Evolutionary conservation across 2,888 invertebrate genomes (phyloP), one percentile per base, ranked within the genome.

Genomic region (Slavum lentiscoides): DNA sequence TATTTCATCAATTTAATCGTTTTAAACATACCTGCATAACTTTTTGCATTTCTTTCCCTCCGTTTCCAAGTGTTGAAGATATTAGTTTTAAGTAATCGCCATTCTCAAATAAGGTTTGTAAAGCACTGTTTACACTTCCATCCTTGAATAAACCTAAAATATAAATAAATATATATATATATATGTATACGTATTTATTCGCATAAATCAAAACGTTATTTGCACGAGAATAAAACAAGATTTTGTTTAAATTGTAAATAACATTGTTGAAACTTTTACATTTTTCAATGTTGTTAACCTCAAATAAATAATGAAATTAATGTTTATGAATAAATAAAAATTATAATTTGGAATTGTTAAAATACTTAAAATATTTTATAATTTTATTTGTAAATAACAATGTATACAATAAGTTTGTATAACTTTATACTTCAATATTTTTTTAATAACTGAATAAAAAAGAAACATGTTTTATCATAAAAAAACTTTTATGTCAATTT

Each of bases 11-110:
- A 64, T 64, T 7, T 43, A 61, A 49, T 39, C 37, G 15, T 37
- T 59, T 73, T 49, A 55, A 62, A 75, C 82, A 70, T 75, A 89
- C 90, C 86, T 91, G 90, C 11, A 89, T 88, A 17, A 91, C 88
- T 85, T 90, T 89, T 3, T 87, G 85, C 7, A 92, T 68, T 3
- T 82, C 83, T 68, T 82, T 74, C 0, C 77, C 62, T 11, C 82
- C 82, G 19, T 81, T 66, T 53, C 74, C 76, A n/a, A 84, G 74
- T 59, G 82, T 75, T 49, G 82, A 70, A 23, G 83, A 67, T 61
- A 85, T 82, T 64, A 84, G 83, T 67, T 83, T 82, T 59, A 84
- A 76, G 62, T 84, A 85, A 58, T 84, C 82, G n/a, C 82, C 82
- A 58, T 84, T 84, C 15, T 82, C 77, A 55, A 85, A 84, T 59